Evolutionary conservation across 2,113 vertebrate species (phyloP).

Genomic region (Acinonyx jubatus): DNA sequence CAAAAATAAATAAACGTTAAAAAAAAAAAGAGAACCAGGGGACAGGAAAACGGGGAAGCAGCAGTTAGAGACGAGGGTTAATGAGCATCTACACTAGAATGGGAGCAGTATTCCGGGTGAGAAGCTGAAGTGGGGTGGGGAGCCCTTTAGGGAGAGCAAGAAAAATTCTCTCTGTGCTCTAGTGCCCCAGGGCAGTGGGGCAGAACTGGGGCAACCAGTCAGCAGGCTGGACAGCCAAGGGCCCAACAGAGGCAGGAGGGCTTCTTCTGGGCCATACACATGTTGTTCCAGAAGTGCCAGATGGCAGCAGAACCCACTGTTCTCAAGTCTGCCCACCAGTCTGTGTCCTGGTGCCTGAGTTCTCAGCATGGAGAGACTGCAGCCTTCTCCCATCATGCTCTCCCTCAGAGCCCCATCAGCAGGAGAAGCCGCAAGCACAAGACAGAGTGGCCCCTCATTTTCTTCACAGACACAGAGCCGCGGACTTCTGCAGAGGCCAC

Average conservation of each 20-base stretch:
- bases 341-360: not conserved
- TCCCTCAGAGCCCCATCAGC: not conserved
- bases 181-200: fast-evolving
- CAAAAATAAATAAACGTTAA: too few relatives aligned
- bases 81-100: not conserved
- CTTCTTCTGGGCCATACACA: not conserved
- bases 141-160: not conserved
- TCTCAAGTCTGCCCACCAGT: not conserved
- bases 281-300: not conserved
- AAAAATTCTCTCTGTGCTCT: not conserved
- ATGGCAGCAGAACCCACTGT: not conserved
- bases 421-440: not conserved
- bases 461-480: not conserved
- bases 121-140: not conserved
- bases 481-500: not conserved
- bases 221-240: not conserved
- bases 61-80: not conserved
- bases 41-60: not conserved
- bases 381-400: not conserved
- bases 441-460: not conserved
- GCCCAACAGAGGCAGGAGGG: not conserved
- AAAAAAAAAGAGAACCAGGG: not conserved
- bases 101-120: fast-evolving
- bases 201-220: not conserved
- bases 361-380: not conserved